These are phyloP conservation scores for Xestoiulus laeticollis DNA, from an alignment of 2,888 invertebrate species.

Conservation along the genomic window DNA sequence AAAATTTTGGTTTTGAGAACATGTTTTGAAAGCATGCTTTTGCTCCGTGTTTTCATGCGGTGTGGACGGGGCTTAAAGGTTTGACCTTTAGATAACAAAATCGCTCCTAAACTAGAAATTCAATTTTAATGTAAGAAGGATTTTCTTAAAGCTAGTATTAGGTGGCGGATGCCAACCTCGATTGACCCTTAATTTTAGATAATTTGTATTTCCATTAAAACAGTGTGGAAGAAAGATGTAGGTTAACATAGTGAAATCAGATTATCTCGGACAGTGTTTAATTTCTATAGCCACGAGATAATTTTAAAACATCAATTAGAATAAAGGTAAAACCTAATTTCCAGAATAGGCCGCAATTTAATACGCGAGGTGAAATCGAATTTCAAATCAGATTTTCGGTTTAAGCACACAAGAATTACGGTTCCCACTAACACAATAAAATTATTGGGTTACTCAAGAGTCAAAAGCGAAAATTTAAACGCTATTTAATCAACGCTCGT, in stretches of 20 bases:
- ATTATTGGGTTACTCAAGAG: conserved; percentile 14
- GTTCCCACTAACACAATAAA: not conserved
- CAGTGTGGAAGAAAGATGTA: not conserved
- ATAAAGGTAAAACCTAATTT: not conserved
- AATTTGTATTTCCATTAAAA: not conserved
- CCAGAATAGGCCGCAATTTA: not conserved
- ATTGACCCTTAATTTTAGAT: not conserved
- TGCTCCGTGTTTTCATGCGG: too few species aligned
- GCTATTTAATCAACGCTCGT: conserved; percentile 9
- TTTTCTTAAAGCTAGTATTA: too few species aligned
- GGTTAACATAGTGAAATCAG: not conserved
- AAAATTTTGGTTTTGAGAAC: too few species aligned
- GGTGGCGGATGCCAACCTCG: too few species aligned
- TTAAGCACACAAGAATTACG: not conserved
- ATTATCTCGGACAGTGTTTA: not conserved
- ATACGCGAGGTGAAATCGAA: conserved; percentile 22
- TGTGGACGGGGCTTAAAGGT: too few species aligned
- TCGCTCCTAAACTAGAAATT: too few species aligned
- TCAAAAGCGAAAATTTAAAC: conserved; percentile 13
- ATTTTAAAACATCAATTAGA: not conserved
- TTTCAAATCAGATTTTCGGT: conserved; percentile 8
- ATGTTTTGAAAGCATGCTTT: too few species aligned
- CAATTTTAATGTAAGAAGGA: too few species aligned
- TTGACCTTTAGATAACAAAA: too few species aligned
- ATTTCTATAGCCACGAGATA: not conserved